These are phyloP conservation scores for Scaptomyza tumidula DNA, from an alignment of 2,888 invertebrate species.

Conservation along the genomic window DNA sequence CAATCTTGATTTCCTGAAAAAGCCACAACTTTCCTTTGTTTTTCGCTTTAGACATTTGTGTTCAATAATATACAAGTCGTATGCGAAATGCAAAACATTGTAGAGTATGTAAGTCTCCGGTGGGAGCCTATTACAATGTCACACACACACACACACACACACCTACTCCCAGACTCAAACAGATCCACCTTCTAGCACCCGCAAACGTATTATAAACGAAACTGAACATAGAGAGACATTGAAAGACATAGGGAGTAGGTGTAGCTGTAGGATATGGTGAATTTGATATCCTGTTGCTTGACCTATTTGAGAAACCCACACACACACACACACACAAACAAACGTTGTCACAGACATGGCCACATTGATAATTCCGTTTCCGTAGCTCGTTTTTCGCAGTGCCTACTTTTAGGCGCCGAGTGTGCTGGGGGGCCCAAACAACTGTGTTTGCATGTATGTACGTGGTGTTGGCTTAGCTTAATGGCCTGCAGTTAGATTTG, in stretches of 20 bases:
- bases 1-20: neutral
- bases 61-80: no score
- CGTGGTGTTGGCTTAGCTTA: neutral
- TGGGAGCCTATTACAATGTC: no score
- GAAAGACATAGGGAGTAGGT: neutral
- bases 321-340: constrained; percentile 10
- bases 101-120: no score
- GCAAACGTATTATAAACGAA: neutral
- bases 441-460: constrained; percentile 17
- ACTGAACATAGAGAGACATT: neutral
- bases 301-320: constrained; percentile 42
- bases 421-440: neutral
- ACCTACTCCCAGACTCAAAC: neutral
- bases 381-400: constrained; percentile 53
- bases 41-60: no score
- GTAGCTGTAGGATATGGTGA: constrained; percentile 5
- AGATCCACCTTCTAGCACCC: neutral
- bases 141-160: constrained; percentile 8
- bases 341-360: constrained; percentile 30
- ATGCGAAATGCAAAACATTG: no score
- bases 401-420: constrained; percentile 31
- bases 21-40: no score
- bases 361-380: constrained; percentile 59
- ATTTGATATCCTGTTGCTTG: constrained; percentile 59
- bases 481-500: constrained; percentile 30